Evolutionary conservation across 1,140 invertebrate species (phyloP).

Genomic region (Riptortus pedestris): DNA sequence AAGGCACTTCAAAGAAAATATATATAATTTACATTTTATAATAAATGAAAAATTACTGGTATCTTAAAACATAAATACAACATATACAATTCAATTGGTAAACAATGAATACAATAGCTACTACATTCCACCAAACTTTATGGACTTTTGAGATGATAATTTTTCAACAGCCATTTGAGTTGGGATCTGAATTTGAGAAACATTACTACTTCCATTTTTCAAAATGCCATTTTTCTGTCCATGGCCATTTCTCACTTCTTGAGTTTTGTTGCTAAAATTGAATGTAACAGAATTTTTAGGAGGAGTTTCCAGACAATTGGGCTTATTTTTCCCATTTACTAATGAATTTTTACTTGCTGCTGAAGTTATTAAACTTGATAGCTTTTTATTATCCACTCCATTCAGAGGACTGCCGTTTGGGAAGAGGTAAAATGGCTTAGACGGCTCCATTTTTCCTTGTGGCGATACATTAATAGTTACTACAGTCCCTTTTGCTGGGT

Average conservation of each 20-base stretch:
- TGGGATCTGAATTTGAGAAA: conserved; percentile 28
- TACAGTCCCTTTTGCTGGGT: conserved; percentile 13
- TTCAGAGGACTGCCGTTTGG: conserved; percentile 17
- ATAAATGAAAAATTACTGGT: background rate
- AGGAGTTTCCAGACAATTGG: conserved; percentile 16
- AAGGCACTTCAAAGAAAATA: background rate
- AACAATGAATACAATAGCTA: background rate
- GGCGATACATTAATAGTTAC: conserved; percentile 23
- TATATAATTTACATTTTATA: background rate
- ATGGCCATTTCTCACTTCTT: conserved; percentile 22
- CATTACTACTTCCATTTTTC: conserved; percentile 28
- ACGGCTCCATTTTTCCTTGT: conserved; percentile 7
- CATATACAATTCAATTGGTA: background rate
- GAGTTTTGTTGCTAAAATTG: conserved; percentile 27
- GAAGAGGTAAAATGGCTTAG: conserved; percentile 25
- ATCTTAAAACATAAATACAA: background rate
- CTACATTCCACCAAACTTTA: conserved; percentile 31
- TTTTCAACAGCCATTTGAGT: conserved; percentile 12
- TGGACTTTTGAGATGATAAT: conserved; percentile 23
- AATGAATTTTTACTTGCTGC: background rate
- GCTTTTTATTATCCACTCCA: conserved; percentile 12
- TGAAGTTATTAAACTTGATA: conserved; percentile 14
- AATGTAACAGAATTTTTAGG: conserved; percentile 27
- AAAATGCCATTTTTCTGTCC: conserved; percentile 28
- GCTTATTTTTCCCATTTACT: conserved; percentile 20